phyloP scores from a whole-genome alignment of 2,888 invertebrate genomes.

The Caenorhabditis macrosperma region DNA sequence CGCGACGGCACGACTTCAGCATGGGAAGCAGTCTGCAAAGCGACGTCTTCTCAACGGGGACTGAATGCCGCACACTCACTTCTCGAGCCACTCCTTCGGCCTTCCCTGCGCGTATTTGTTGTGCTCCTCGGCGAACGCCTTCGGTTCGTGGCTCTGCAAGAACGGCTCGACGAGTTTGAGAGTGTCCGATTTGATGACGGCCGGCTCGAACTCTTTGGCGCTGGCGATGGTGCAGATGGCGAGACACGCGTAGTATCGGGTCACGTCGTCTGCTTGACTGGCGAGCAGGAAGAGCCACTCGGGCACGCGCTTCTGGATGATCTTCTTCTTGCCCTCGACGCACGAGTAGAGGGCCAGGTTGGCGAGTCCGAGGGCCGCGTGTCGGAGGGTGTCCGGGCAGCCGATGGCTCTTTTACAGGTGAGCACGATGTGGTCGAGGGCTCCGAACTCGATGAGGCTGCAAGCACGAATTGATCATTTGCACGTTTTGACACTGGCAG shows the following conservation, averaged over 20 bases:
- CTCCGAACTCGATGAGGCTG: conserved; percentile 77
- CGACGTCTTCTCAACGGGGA: neutral
- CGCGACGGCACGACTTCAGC: conserved; percentile 93
- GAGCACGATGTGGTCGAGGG: conserved; percentile 77
- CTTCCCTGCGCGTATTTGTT: conserved; percentile 83
- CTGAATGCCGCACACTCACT: conserved; percentile 57
- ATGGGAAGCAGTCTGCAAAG: conserved; percentile 88
- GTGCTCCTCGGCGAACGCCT: conserved; percentile 88
- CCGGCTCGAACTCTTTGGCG: conserved; percentile 91
- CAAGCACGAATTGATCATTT: conserved; percentile 19
- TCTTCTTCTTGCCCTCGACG: conserved; percentile 82
- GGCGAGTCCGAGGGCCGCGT: conserved; percentile 96
- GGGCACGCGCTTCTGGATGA: conserved; percentile 82
- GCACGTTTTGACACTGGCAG: no score
- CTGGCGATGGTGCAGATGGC: conserved; percentile 88
- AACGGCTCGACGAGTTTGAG: conserved; percentile 96
- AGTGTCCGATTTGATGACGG: conserved; percentile 95
- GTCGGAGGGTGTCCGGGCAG: conserved; percentile 83
- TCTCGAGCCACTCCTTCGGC: conserved; percentile 76
- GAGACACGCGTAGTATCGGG: conserved; percentile 97
- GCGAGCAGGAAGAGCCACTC: conserved; percentile 96
- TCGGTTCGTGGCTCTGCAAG: conserved; percentile 93
- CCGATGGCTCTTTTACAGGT: conserved; percentile 77
- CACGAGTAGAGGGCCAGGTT: conserved; percentile 92
- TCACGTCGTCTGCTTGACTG: conserved; percentile 90